phyloP scores from a whole-genome alignment of 2,113 vertebrate genomes.

The Heterotis niloticus region DNA sequence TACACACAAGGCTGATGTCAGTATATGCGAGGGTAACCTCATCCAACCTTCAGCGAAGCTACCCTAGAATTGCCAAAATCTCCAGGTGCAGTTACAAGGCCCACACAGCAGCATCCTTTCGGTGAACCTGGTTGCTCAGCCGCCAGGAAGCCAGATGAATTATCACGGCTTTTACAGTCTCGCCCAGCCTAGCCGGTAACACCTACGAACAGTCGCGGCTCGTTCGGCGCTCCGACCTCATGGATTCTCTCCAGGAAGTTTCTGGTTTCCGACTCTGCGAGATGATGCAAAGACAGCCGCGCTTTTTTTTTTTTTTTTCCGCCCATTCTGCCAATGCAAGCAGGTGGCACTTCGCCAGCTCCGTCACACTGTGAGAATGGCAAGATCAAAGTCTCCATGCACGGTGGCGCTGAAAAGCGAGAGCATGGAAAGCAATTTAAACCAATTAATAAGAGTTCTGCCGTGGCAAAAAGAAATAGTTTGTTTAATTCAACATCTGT shows the following conservation, averaged over 20 bases:
- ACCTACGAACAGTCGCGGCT: not conserved
- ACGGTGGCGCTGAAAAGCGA: conserved; percentile 52
- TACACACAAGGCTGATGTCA: not conserved
- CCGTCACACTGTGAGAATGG: conserved; percentile 16
- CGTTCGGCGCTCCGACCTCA: not conserved
- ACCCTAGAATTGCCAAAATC: not conserved
- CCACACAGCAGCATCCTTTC: not conserved
- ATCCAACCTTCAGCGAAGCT: not conserved
- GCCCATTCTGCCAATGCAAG: conserved; percentile 1
- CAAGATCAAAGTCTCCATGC: conserved; percentile 44
- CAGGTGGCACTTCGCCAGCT: conserved; percentile 1
- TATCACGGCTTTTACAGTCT: not conserved
- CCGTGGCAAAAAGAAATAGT: conserved; percentile 67
- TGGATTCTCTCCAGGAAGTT: not conserved
- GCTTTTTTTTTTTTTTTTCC: conserved; percentile 1
- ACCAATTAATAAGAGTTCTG: conserved; percentile 75
- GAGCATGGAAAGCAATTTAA: conserved; percentile 71
- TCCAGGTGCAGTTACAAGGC: not conserved
- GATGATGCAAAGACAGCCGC: not conserved
- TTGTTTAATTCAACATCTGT: conserved; percentile 73
- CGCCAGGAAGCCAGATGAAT: not conserved
- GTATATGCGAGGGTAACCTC: not conserved
- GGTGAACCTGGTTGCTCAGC: not conserved
- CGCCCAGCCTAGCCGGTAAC: not conserved
- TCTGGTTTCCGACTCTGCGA: not conserved